Percentiles rank a stretch among this genome's conserved stretches.
These are phyloP conservation scores for Lacanobia wlatinum DNA, from an alignment of 2,888 invertebrate species.

Conservation along the genomic window DNA sequence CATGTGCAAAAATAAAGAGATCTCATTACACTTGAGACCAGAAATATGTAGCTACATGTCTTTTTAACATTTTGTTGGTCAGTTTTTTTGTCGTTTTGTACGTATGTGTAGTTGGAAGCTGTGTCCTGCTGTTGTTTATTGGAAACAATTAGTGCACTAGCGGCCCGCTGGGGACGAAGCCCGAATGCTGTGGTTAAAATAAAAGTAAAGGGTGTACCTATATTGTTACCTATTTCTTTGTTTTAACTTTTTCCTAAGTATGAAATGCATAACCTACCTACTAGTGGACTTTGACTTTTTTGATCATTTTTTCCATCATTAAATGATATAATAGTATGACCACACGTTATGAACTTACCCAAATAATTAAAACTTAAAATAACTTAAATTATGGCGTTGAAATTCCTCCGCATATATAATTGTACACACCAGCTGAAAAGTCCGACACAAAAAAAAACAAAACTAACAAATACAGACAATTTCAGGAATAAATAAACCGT, in stretches of 20 bases:
- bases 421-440: not conserved
- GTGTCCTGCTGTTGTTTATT: conserved; percentile 24
- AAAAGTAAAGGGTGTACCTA: not conserved
- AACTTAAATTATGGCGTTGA: no score
- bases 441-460: conserved; percentile 3
- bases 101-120: not conserved
- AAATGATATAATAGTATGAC: no score
- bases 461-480: conserved; percentile 37
- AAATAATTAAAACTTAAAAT: no score
- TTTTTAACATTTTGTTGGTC: not conserved
- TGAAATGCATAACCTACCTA: not conserved
- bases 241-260: not conserved
- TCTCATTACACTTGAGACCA: conserved; percentile 58
- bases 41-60: conserved; percentile 23
- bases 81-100: conserved; percentile 1
- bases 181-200: not conserved
- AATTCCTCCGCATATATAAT: no score
- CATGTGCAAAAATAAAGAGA: conserved; percentile 52
- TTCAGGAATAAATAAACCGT: conserved; percentile 65
- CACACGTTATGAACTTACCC: no score
- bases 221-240: no score
- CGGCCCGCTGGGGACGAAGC: not conserved
- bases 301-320: no score
- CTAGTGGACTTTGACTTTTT: not conserved
- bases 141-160: conserved; percentile 22